phyloP scores from a whole-genome alignment of 2,888 invertebrate genomes.

The Chymomyza caudatula region DNA sequence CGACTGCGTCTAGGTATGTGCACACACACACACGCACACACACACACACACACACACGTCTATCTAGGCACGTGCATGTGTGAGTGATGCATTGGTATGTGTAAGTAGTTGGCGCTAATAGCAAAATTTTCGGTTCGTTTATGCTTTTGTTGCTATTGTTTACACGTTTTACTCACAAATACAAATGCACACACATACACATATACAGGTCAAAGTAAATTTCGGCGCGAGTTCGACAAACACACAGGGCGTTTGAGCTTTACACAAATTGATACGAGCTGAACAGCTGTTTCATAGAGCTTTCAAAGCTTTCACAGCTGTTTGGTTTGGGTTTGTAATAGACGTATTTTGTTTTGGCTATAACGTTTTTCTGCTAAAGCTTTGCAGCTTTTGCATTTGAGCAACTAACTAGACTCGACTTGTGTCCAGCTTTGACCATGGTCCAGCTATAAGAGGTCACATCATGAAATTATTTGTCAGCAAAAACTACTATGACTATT shows the following conservation, averaged over 20 bases:
- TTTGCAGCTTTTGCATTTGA: neutral
- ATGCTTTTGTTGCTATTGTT: conserved; percentile 62
- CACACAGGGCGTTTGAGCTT: neutral
- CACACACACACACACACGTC: too few species aligned
- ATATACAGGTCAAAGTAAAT: neutral
- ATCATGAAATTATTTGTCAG: too few species aligned
- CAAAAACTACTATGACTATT: too few species aligned
- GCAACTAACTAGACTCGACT: too few species aligned
- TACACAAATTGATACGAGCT: too few species aligned
- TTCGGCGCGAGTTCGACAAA: conserved; percentile 1
- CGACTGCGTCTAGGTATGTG: conserved; percentile 13
- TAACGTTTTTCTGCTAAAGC: neutral
- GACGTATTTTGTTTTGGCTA: neutral
- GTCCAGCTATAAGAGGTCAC: too few species aligned
- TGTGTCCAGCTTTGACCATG: too few species aligned
- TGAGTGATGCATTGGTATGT: conserved; percentile 25
- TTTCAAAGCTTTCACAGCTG: neutral
- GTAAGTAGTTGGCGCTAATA: neutral
- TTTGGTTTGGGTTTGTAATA: neutral
- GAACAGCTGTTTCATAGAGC: neutral
- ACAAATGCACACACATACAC: conserved; percentile 15
- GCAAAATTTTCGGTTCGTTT: too few species aligned
- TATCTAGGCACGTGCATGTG: conserved; percentile 9
- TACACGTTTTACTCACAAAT: conserved; percentile 37
- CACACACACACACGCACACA: too few species aligned